These are phyloP conservation scores for Epizoanthus rinbou DNA, from an alignment of 92 coral and sea anemone genomes.

Conservation along the genomic window DNA sequence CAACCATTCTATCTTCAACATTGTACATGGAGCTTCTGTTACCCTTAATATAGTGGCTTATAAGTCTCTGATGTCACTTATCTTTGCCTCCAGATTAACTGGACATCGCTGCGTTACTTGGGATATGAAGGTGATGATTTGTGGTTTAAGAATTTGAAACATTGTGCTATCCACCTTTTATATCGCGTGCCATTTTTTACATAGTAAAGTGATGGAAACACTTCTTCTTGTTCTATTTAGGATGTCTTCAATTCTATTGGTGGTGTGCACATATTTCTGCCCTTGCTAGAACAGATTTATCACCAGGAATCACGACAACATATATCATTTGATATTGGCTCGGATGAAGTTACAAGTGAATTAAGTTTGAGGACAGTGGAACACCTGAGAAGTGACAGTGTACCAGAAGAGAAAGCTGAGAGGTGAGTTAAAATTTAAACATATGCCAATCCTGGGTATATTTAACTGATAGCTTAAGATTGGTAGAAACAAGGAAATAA, in stretches of 20 bases:
- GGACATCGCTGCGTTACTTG: slow-evolving; percentile 90
- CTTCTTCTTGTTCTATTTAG: slow-evolving; percentile 42
- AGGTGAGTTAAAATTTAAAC: background rate
- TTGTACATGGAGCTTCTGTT: too few relatives aligned
- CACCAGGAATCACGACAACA: slow-evolving; percentile 36
- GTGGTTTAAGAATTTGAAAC: background rate
- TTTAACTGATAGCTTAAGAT: too few relatives aligned
- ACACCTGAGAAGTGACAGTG: background rate
- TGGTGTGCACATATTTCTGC: slow-evolving; percentile 91
- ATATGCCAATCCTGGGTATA: too few relatives aligned
- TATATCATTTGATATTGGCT: background rate
- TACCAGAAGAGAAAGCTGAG: slow-evolving; percentile 24
- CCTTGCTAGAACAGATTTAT: slow-evolving; percentile 84
- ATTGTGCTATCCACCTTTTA: background rate
- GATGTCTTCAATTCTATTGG: slow-evolving; percentile 93
- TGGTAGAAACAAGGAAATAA: too few relatives aligned
- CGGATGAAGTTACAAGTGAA: background rate
- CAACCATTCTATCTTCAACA: too few relatives aligned
- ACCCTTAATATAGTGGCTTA: too few relatives aligned
- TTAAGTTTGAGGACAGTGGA: background rate
- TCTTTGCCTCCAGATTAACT: slow-evolving; percentile 56
- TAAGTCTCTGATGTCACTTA: background rate
- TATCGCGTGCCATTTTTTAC: background rate
- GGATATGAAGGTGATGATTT: slow-evolving; percentile 81
- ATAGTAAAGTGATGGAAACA: too few relatives aligned